Evolutionary conservation across 2,888 invertebrate species (phyloP).

Genomic region (Harmothoe impar): DNA sequence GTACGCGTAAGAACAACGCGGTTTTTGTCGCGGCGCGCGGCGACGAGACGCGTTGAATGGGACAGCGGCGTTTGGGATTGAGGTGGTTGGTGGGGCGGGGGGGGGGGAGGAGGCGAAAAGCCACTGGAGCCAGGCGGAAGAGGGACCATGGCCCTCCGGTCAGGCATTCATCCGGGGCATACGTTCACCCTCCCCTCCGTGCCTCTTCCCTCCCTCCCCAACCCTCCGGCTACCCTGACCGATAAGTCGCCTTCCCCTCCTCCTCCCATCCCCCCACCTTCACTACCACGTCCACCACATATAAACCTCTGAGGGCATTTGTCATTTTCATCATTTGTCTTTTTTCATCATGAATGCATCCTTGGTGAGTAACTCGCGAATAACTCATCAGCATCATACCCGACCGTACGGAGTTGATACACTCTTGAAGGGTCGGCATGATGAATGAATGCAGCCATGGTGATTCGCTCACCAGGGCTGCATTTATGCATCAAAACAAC

Average conservation of each 20-base stretch:
- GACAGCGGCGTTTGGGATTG: background rate
- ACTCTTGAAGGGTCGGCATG: no score
- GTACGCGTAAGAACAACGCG: conserved; percentile 41
- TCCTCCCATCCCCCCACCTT: background rate
- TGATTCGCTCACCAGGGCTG: no score
- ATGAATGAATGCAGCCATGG: no score
- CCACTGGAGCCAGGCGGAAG: background rate
- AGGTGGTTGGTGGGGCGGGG: background rate
- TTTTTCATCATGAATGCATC: no score
- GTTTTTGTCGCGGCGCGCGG: conserved; percentile 13
- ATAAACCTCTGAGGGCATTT: no score
- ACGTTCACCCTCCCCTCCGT: background rate
- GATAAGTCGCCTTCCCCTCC: background rate
- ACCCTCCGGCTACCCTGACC: background rate
- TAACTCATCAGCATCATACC: no score
- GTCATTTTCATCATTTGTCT: no score
- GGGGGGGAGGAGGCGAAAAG: background rate
- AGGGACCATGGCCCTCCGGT: background rate
- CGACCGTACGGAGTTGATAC: no score
- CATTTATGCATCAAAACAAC: no score
- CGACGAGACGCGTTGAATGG: conserved; percentile 6
- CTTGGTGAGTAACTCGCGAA: no score
- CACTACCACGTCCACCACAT: background rate
- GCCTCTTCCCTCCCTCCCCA: background rate
- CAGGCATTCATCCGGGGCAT: no score